Evolutionary conservation across 2,888 invertebrate species (phyloP).

Genomic region (Sinotaia quadrata): DNA sequence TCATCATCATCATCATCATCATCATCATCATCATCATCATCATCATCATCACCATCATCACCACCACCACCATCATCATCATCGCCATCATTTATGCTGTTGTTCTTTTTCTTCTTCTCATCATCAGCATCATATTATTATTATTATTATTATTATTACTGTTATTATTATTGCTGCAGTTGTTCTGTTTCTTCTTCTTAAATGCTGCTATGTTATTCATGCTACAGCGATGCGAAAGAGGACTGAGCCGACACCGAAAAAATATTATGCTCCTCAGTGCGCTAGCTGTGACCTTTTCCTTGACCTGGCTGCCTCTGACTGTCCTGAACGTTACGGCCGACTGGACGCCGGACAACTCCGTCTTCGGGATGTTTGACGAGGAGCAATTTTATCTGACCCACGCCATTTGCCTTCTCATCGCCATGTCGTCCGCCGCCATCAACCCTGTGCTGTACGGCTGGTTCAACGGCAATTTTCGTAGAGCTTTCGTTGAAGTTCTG

Average conservation of each 20-base stretch:
- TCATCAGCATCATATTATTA: too few species aligned
- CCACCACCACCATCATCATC: background rate
- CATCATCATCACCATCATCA: slow-evolving; percentile 1
- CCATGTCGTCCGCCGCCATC: slow-evolving; percentile 62
- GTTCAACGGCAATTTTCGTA: slow-evolving; percentile 64
- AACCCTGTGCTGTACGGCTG: slow-evolving; percentile 67
- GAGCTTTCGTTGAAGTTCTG: slow-evolving; percentile 34
- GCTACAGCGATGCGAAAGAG: slow-evolving; percentile 44
- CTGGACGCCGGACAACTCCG: slow-evolving; percentile 57
- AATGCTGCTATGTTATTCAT: background rate
- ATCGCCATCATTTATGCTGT: too few species aligned
- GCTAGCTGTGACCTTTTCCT: slow-evolving; percentile 62
- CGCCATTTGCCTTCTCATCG: slow-evolving; percentile 60
- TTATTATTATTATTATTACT: too few species aligned
- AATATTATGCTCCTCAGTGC: slow-evolving; percentile 69
- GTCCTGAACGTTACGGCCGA: slow-evolving; percentile 66
- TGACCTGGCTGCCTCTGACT: slow-evolving; percentile 67
- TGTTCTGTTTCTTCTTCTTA: background rate
- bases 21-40: slow-evolving; percentile 10
- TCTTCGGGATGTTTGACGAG: slow-evolving; percentile 46
- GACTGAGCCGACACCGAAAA: slow-evolving; percentile 62
- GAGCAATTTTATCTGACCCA: slow-evolving; percentile 68
- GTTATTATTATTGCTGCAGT: background rate
- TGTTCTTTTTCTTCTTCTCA: too few species aligned
- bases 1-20: slow-evolving; percentile 12